These are phyloP conservation scores for Loriculus beryllinus DNA, from an alignment of 2,797 vertebrate species.

Conservation along the genomic window DNA sequence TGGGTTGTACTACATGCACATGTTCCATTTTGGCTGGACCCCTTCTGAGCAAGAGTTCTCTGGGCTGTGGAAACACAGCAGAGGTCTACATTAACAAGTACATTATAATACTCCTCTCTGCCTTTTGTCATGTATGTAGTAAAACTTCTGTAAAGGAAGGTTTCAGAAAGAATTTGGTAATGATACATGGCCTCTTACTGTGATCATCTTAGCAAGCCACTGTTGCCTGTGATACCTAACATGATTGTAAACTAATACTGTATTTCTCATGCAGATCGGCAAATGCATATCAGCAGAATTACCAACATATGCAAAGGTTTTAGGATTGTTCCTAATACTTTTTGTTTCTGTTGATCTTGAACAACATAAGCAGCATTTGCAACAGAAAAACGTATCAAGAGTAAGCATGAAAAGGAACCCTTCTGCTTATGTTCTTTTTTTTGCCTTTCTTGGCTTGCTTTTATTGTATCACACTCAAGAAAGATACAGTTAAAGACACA, in stretches of 20 bases:
- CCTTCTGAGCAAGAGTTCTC: background rate
- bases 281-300: background rate
- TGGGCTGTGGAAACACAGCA: background rate
- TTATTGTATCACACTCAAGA: background rate
- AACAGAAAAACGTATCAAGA: background rate
- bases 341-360: background rate
- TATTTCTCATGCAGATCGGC: background rate
- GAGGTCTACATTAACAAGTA: background rate
- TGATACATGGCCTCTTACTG: background rate
- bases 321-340: background rate
- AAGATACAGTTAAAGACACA: background rate
- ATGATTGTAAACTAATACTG: background rate
- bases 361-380: background rate
- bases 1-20: background rate
- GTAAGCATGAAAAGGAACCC: background rate
- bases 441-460: background rate
- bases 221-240: background rate
- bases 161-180: background rate
- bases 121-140: background rate
- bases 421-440: background rate
- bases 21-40: slow-evolving; percentile 26
- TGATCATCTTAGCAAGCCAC: background rate
- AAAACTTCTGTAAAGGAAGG: background rate
- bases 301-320: background rate
- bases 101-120: background rate